A percentile compares a stretch with the other conserved stretches of the same genome.
Conservation (phyloP, 2,888 invertebrate genomes). For the Operophtera brumata region DNA sequence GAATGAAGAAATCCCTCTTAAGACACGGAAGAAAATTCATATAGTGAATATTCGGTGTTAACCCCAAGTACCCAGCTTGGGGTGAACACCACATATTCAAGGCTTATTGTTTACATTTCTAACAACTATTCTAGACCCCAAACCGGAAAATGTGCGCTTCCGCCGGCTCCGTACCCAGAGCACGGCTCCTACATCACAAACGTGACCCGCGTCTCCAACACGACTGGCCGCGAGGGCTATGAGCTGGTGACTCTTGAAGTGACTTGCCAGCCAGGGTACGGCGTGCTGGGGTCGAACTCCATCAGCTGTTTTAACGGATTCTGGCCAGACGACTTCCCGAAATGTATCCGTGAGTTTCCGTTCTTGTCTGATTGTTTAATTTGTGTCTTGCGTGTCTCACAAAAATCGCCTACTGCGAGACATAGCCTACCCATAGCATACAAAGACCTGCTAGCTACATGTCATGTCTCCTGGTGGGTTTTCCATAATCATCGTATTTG, state of each 20-base stretch:
- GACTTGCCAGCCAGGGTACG: slow-evolving; percentile 51
- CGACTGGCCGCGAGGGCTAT: slow-evolving; percentile 37
- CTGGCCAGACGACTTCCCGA: slow-evolving; percentile 43
- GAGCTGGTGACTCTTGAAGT: slow-evolving; percentile 42
- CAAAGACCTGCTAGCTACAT: too few relatives aligned
- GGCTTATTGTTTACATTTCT: too few relatives aligned
- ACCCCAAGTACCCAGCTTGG: too few relatives aligned
- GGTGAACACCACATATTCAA: too few relatives aligned
- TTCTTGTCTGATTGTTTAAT: neutral
- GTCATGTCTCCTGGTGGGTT: too few relatives aligned
- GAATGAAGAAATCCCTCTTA: too few relatives aligned
- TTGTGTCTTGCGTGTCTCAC: too few relatives aligned
- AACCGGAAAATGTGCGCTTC: slow-evolving; percentile 49
- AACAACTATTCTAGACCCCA: slow-evolving; percentile 9
- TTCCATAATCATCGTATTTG: too few relatives aligned
- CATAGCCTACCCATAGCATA: too few relatives aligned
- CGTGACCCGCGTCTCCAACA: slow-evolving; percentile 39
- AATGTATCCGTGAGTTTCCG: slow-evolving; percentile 36
- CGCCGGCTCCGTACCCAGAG: slow-evolving; percentile 47
- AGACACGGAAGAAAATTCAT: too few relatives aligned
- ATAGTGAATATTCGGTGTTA: too few relatives aligned
- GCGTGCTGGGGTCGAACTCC: slow-evolving; percentile 31
- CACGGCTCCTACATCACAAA: slow-evolving; percentile 51
- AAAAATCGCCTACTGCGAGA: too few relatives aligned
- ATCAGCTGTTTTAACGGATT: slow-evolving; percentile 47